These are phyloP conservation scores for Eidolon helvum DNA, from an alignment of 2,113 vertebrate genomes.

Conservation along the genomic window DNA sequence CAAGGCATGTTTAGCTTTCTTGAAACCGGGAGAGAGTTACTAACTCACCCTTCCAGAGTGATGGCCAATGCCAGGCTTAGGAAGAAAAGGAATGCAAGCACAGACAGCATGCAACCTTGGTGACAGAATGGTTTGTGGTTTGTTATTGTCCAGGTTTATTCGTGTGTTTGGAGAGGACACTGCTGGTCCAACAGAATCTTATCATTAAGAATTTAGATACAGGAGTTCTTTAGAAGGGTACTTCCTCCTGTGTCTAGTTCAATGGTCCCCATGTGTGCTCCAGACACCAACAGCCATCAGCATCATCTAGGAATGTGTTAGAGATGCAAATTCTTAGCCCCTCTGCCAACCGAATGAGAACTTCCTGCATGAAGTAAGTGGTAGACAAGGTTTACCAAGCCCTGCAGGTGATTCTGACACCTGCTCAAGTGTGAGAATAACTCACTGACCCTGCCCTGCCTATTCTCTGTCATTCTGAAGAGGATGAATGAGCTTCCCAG, in stretches of 20 bases:
- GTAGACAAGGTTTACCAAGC: neutral
- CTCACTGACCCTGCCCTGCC: no score
- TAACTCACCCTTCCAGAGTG: neutral
- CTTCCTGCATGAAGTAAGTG: neutral
- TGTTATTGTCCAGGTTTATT: neutral
- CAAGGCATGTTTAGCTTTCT: neutral
- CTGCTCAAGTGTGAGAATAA: neutral
- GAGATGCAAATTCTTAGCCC: neutral
- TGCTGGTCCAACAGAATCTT: neutral
- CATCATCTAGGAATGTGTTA: neutral
- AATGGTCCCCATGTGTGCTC: neutral
- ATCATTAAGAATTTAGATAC: neutral
- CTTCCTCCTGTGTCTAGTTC: accelerated
- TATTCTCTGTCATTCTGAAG: neutral
- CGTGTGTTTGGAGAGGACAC: neutral
- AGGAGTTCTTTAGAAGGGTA: no score
- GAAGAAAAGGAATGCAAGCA: neutral
- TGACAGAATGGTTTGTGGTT: neutral
- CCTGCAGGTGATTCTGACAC: neutral
- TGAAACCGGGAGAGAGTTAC: neutral
- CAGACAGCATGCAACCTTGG: accelerated
- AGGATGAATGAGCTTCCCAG: neutral
- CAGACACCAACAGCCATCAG: neutral
- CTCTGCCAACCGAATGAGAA: neutral
- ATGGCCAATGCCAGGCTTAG: neutral